Evolutionary conservation across 2,888 invertebrate species (phyloP), one percentile per base, ranked within the genome.

Genomic region (Himalopsyche kuldschensis): DNA sequence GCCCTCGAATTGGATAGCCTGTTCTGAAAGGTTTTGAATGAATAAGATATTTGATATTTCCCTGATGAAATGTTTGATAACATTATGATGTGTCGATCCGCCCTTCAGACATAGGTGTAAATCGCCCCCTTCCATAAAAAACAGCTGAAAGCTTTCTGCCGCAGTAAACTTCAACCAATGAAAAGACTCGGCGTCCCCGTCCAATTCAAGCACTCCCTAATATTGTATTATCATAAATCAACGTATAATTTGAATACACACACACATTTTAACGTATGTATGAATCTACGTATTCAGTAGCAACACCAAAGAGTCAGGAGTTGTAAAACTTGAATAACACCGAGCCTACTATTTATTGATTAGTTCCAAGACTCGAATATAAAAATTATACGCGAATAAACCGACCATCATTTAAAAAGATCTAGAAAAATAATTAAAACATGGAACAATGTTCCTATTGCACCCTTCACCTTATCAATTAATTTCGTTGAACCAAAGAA

Each of bases 31-130:
- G 55, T 20, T 55, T 55, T 24, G 55, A 55, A 31, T 41, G 79
- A 82, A 82, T 69, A 75, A 75, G 82, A 82, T 69, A 82, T 82
- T 82, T 82, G 82, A 82, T 82, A 82, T 82, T 82, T 82, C 82
- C 82, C 82, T 78, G 82, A 82, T 82, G 69, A 63, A 48, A 82
- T 82, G 82, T 82, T 82, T 82, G 82, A 82, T 82, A 82, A 82
- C 82, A 82, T 82, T 82, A 79, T 75, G 55, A 79, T 24, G 41
- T 78, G 82, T 79, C 78, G 82, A 82, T 82, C 63, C 82, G 82
- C 82, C 82, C 79, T 82, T 79, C 32, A 69, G 78, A 46, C 79
- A 78, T 69, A 82, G 79, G 82, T 82, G 78, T 82, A 82, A 82
- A 82, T 82, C 78, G 69, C 47, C 82, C 79, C 79, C 27, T 32